phyloP scores from a whole-genome alignment of 1,140 invertebrate genomes.

The Muscidifurax raptorellus region DNA sequence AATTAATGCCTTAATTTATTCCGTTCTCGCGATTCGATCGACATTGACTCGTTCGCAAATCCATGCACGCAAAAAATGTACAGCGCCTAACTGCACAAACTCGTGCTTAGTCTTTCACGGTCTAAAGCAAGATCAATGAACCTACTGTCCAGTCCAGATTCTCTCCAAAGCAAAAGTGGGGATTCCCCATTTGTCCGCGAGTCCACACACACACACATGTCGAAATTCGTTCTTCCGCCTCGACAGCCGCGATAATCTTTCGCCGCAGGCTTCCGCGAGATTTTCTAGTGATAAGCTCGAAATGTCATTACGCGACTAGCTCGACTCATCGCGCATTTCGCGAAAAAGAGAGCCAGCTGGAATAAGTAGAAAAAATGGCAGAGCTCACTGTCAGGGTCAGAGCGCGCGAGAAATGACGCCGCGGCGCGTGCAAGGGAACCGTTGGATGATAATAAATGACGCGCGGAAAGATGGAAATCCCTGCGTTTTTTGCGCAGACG shows the following conservation, averaged over 20 bases:
- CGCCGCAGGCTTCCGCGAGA: not conserved
- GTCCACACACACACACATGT: not conserved
- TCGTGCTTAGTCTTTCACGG: not conserved
- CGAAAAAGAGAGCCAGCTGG: slow-evolving; percentile 36
- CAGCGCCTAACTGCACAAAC: not conserved
- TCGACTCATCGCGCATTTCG: not conserved
- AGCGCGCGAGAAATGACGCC: not conserved
- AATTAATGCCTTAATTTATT: not conserved
- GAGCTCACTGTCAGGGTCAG: slow-evolving; percentile 49
- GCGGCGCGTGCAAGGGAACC: not conserved
- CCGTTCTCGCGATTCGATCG: not conserved
- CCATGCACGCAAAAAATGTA: not conserved
- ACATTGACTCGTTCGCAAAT: not conserved
- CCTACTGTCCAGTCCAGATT: not conserved
- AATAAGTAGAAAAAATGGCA: slow-evolving; percentile 42
- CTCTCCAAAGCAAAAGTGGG: not conserved
- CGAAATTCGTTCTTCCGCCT: not conserved
- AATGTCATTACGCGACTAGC: slow-evolving; percentile 9
- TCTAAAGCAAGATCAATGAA: not conserved
- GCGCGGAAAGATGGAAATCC: slow-evolving; percentile 37
- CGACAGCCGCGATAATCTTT: not conserved
- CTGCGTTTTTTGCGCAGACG: not conserved
- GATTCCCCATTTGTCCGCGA: not conserved
- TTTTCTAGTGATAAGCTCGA: slow-evolving; percentile 1
- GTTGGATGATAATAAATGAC: slow-evolving; percentile 19